phyloP scores from a whole-genome alignment of 1,140 invertebrate genomes.

The Steinernema feltiae region DNA sequence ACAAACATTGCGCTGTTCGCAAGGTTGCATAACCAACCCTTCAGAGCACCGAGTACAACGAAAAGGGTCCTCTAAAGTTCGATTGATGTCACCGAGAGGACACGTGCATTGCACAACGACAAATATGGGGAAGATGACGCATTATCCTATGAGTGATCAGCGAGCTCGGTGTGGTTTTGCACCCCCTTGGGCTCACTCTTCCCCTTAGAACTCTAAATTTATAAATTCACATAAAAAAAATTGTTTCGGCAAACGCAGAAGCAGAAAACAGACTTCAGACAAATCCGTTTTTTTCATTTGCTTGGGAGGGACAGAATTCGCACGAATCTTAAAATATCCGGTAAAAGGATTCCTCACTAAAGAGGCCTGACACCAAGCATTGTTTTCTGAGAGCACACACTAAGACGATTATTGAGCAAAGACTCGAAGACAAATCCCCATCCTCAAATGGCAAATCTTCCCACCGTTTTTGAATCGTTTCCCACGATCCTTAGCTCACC shows the following conservation, averaged over 20 bases:
- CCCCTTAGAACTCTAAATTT: too few relatives aligned
- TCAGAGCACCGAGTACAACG: neutral
- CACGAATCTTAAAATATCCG: slow-evolving; percentile 2
- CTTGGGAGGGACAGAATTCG: neutral
- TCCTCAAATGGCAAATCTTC: neutral
- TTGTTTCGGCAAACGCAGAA: too few relatives aligned
- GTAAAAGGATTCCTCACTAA: neutral
- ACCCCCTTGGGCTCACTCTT: neutral
- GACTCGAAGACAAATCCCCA: neutral
- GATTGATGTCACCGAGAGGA: neutral
- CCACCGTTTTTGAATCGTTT: neutral
- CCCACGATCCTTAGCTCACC: slow-evolving; percentile 32
- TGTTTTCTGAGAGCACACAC: neutral
- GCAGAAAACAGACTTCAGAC: too few relatives aligned
- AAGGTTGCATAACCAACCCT: neutral
- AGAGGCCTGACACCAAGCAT: neutral
- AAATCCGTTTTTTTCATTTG: too few relatives aligned
- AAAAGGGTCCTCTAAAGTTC: neutral
- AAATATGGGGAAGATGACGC: neutral
- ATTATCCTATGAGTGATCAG: neutral
- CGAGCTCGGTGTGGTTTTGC: neutral
- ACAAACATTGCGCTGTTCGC: too few relatives aligned
- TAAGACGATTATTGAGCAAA: neutral
- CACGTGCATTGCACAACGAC: neutral
- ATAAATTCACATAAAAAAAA: too few relatives aligned